Conservation (phyloP, 2,113 vertebrate genomes). For the Crypturellus undulatus region DNA sequence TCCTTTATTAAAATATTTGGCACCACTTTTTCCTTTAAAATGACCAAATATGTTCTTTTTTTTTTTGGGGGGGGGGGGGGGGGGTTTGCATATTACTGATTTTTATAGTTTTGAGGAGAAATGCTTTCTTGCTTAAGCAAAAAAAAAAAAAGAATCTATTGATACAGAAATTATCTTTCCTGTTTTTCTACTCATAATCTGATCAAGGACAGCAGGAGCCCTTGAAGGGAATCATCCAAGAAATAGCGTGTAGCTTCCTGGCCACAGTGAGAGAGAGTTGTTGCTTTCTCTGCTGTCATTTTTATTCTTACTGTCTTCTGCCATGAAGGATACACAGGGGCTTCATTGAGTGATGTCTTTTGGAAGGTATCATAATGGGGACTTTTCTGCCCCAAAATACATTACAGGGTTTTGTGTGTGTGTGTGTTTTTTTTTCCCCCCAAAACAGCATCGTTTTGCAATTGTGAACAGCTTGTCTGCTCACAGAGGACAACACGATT, state of each 20-base stretch:
- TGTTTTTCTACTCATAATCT: background rate
- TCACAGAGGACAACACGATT: rapidly evolving
- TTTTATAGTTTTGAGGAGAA: background rate
- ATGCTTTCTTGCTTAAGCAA: background rate
- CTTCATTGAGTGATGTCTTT: background rate
- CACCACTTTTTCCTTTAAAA: background rate
- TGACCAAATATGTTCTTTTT: too few relatives aligned
- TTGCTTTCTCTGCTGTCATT: background rate
- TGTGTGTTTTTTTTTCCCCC: background rate
- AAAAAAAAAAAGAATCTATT: background rate
- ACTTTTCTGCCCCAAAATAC: background rate
- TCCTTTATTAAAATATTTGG: background rate
- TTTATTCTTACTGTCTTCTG: background rate
- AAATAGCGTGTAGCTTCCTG: background rate
- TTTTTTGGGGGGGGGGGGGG: background rate
- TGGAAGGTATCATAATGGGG: background rate
- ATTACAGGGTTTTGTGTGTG: background rate
- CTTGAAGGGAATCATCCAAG: background rate
- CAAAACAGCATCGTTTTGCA: rapidly evolving
- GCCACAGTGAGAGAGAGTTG: background rate
- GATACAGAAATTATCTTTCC: background rate
- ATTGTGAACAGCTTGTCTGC: background rate
- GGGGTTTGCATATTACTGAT: background rate
- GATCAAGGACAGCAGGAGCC: background rate
- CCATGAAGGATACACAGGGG: background rate